These are phyloP conservation scores for Macropis europaea DNA, from an alignment of 2,888 invertebrate species.

Conservation along the genomic window DNA sequence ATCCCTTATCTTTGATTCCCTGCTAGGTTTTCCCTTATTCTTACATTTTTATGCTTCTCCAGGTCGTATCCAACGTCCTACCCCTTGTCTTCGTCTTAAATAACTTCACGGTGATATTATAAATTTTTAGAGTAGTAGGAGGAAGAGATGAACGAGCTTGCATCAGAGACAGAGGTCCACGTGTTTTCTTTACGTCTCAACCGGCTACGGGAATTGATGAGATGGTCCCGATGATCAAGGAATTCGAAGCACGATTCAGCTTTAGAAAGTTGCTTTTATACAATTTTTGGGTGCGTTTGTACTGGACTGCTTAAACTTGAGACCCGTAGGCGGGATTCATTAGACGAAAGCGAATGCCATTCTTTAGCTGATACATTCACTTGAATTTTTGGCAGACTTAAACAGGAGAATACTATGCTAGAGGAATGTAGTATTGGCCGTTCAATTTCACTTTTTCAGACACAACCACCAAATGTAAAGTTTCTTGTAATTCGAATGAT, in stretches of 20 bases:
- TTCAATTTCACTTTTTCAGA: too few species aligned
- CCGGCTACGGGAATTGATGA: conserved; percentile 68
- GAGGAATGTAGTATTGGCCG: too few species aligned
- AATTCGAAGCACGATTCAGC: conserved; percentile 35
- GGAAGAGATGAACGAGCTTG: conserved; percentile 70
- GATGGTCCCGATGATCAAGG: conserved; percentile 66
- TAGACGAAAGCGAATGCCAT: too few species aligned
- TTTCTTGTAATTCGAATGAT: too few species aligned
- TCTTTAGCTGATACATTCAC: too few species aligned
- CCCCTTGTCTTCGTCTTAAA: conserved; percentile 36
- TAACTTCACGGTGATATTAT: conserved; percentile 65
- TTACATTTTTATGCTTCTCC: conserved; percentile 9
- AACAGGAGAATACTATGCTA: too few species aligned
- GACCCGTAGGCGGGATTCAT: too few species aligned
- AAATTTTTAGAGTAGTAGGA: conserved; percentile 66
- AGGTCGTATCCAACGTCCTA: conserved; percentile 1
- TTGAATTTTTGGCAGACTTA: too few species aligned
- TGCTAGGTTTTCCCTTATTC: too few species aligned
- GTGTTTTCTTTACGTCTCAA: conserved; percentile 25
- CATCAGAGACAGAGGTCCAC: conserved; percentile 65
- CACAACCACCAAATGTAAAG: too few species aligned
- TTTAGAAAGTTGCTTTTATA: background rate
- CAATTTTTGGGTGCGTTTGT: background rate
- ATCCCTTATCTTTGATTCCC: background rate
- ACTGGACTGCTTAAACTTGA: too few species aligned